Evolutionary conservation across 2,888 invertebrate genomes (phyloP), one percentile per base, ranked within the genome.

Genomic region (Cryptus viduatorius): DNA sequence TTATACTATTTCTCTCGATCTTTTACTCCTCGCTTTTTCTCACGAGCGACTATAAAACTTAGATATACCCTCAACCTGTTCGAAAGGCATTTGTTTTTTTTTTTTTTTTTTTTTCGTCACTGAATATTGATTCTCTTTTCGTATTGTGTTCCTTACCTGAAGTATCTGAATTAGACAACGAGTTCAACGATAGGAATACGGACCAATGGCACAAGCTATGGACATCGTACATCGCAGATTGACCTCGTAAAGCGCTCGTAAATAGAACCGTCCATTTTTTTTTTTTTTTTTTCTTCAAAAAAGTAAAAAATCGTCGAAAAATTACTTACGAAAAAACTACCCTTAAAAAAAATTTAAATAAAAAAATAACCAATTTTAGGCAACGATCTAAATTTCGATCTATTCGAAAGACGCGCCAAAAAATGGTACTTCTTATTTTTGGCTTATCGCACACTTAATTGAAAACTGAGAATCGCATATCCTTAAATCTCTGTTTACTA

Each of bases 81-180:
- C 24, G 19, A 56, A 4, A 19, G 24, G 56, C 56, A 10, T 19
- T 56, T 56, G 10, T 56, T 12, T 56, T 68, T 37, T 69, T 10
- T 31, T 31, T 61, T 46, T 31, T 46, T 59, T 44, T n/a, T 8
- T 7, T 24, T 64, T 4, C 64, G 37, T 64, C 46, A 10, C 56
- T 75, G 16, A 75, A 75, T 75, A 64, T 75, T 75, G 75, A 64
- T 75, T 73, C 46, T 14, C 29, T 31, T 61, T 50, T 19, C 19
- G 56, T 10, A 56, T 19, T 56, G 56, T 10, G 10, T 24, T 24
- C 24, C 56, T 56, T 56, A 56, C 56, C 56, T 19, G 56, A 24
- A 56, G 56, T 12, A 37, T 61, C 61, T 14, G 5, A 29, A n/a
- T 14, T 24, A 24, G 12, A 19, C 12, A 59, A 24, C 14, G 19